Evolutionary conservation across 2,113 vertebrate species (phyloP), one percentile per base, ranked within the genome.

Genomic region (Deroptyus accipitrinus): DNA sequence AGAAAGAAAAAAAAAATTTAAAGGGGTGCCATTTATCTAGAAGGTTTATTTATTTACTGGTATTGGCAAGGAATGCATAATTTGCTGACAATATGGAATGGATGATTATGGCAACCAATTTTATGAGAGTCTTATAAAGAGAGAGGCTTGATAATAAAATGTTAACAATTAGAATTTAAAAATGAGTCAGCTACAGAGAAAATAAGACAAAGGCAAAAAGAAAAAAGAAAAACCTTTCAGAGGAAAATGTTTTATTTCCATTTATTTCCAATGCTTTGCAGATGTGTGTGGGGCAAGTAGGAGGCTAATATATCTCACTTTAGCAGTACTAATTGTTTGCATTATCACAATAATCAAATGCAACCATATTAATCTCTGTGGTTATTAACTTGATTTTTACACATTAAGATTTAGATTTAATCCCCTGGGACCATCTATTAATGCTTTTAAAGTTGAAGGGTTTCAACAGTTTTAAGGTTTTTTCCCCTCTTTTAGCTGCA

Each of bases 361-460:
- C 98, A 98, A 98, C 98, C 97, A 98, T 98, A 98, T 98, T 98
- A 98, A 98, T 98, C 98, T 98, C 98, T 97, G 97, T 97, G 97
- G 97, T 98, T 98, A 98, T 98, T 98, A 98, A 98, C 97, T 98
- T 98, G 98, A 98, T 98, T 98, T 98, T 98, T 98, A 98, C 98
- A 98, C 98, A 98, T 98, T 98, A 98, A 98, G 98, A 98, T 98
- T 98, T 98, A 98, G 98, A 98, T 98, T 98, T 97, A 98, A 98
- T 98, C 98, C 97, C 98, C 86, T 75, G 98, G 96, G 98, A 98
- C 96, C 94, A 95, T 98, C 98, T 98, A 98, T 98, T 98, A 98
- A 98, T 98, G 98, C 98, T 98, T 98, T 98, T 98, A 98, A 98
- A 98, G 98, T 98, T 98, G 98, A 98, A 98, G 97, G 98, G 97